Base-by-base conservation (phyloP, 2,888 invertebrate genomes). In the Eremobia ochroleuca region DNA sequence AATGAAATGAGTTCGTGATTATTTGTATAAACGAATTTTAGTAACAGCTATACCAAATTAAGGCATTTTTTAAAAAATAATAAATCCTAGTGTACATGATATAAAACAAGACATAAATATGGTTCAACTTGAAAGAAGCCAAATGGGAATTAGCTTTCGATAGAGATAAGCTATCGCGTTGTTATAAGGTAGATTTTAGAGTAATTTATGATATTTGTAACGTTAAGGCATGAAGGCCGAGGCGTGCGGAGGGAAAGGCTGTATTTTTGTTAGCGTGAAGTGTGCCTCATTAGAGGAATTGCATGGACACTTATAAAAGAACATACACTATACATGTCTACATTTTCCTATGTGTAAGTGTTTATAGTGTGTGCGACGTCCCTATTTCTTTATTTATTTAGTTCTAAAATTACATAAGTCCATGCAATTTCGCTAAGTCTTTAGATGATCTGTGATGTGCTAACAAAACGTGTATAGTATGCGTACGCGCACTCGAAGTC, bases 121-220 rank as follows among this genome's bases (percentile, higher is more conserved):
- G 92, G 96, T 97, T 97, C 97, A 96, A 97, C 97, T 97, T 96
- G 94, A 96, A 96, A 96, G 97, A 97, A 97, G 97, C 97, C 97
- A 97, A 97, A 97, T 95, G 92, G 94, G 92, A 93, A 93, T 92
- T 95, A 96, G 96, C 94, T 96, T 95, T 96, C 91, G 87, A 89
- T 93, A 94, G 90, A 77, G 70, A 77, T 79, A 88, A 85, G 83
- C 83, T 90, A 89, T 88, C 75, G 83, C 84, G 84, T 93, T 91
- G 88, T 90, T 90, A 88, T 84, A 87, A 83, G 81, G 58, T 89
- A 89, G 82, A 79, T 78, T 59, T 75, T 78, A 87, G 77, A 80
- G 78, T 87, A 89, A 88, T 87, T 89, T 89, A 87, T 90, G 85
- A 86, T 86, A 87, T 84, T 76, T 75, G 64, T 88, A 87, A 82